Conservation (phyloP, 2,113 vertebrate species). For the rat (Rattus norvegicus) region GRCr8 NC_086037.1:69844001-69844500, state of each 20-base stretch:
- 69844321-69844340: not conserved
- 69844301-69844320: too few species aligned
- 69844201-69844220: not conserved
- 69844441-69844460: not conserved
- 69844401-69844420: not conserved
- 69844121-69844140: not conserved
- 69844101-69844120: not conserved
- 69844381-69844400: not conserved
- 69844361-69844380: not conserved
- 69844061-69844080: not conserved
- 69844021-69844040: not conserved
- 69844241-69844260: not conserved
- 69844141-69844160: not conserved
- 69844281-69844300: not conserved
- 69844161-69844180: not conserved
- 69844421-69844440: not conserved
- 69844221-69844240: not conserved
- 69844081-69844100: not conserved
- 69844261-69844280: not conserved
- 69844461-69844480: not conserved
- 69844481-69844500: not conserved
- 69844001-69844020: not conserved
- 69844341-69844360: not conserved
- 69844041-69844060: conserved; percentile 1
- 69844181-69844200: not conserved